These are phyloP conservation scores for Poecilia picta DNA, from an alignment of 2,797 vertebrate genomes.

Conservation along the genomic window DNA sequence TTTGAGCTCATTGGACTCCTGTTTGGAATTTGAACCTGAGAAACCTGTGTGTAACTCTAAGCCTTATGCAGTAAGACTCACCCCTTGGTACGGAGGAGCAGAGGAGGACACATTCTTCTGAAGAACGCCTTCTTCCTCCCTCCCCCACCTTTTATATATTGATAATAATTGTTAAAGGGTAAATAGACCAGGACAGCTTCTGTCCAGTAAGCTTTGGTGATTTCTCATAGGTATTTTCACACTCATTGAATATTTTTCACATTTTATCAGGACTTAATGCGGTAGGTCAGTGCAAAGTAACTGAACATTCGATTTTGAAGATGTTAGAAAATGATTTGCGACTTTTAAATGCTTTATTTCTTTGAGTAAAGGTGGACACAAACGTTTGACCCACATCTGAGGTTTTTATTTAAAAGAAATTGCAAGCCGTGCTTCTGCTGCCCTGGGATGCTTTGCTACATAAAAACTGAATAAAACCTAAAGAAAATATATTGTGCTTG, in stretches of 20 bases:
- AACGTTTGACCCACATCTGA: neutral
- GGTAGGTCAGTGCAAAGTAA: neutral
- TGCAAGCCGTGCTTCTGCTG: neutral
- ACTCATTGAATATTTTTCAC: neutral
- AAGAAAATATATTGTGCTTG: neutral
- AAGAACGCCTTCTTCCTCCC: slow-evolving; percentile 6
- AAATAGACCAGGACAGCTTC: neutral
- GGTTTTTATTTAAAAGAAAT: neutral
- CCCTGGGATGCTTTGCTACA: neutral
- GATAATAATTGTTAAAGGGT: neutral
- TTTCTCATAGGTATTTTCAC: neutral
- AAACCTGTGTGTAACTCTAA: slow-evolving; percentile 64
- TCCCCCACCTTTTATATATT: neutral
- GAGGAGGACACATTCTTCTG: slow-evolving; percentile 79
- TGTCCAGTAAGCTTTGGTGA: neutral
- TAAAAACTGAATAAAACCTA: neutral
- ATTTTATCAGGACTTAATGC: neutral
- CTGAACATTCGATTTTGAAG: neutral
- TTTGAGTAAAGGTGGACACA: neutral
- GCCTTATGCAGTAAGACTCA: slow-evolving; percentile 77
- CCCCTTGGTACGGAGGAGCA: slow-evolving; percentile 70
- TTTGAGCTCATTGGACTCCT: slow-evolving; percentile 89
- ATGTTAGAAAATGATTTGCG: neutral
- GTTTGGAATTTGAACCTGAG: slow-evolving; percentile 69
- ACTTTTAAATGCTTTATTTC: neutral